Base-by-base conservation (phyloP, 1,140 invertebrate genomes). In the Oryctes rhinoceros region DNA sequence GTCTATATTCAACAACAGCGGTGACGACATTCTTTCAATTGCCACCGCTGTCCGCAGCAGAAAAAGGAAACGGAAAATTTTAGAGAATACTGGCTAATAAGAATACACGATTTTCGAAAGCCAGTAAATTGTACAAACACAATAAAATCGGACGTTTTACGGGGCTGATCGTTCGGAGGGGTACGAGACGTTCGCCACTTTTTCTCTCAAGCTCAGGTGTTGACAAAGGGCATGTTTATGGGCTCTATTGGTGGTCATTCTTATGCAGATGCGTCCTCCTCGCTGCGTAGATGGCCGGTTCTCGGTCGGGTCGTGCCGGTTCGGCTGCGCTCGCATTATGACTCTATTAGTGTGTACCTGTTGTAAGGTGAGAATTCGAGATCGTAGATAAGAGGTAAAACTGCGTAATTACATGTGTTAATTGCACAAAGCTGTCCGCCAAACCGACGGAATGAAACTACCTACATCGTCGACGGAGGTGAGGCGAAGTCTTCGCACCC, bases 221-320 rank as follows among this genome's bases (percentile, higher is more conserved):
- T 84, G 84, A 85, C 83, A 85, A 83, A 85, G 83, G 82, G 82
- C 80, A 82, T 83, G 82, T 85, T 84, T 85, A 85, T 83, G 84
- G 78, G 35, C 80, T 79, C 75, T 80, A 76, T 83, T 81, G 81
- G 78, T 53, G 81, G 81, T 79, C 79, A 85, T 84, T 83, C 81
- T 81, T 84, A 84, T 85, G 83, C 84, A 84, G 81, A 85, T 85
- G 83, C 47, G 24, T 35, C 65, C n/a, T 67, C 62, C 24, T 15
- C 65, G 65, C 11, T 9, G 65, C 24, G 65, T 35, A 37, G 35
- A 71, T 35, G 65, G 65, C 65, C 65, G 65, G 53, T 59, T 59
- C 53, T 18, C 15, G 53, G 15, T 6, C 11, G 4, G 35, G 30
- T 76, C 65, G 76, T 15, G 65, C n/a, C 5, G 44, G n/a, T 76